Evolutionary conservation across 2,888 invertebrate species (phyloP).

Genomic region (Eutolmus rufibarbis): DNA sequence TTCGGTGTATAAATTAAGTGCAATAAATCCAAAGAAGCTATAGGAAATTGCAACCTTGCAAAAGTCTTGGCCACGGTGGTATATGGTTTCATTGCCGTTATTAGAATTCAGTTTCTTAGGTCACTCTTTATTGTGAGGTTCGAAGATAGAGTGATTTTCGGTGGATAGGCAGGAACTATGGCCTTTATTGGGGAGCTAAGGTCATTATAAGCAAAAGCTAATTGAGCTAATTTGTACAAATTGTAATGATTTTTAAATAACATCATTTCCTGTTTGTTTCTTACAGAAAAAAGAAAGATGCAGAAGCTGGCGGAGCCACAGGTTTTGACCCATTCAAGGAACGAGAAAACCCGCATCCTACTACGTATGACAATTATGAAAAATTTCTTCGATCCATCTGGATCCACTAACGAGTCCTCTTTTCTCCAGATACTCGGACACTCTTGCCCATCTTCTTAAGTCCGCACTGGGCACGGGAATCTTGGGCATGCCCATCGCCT

Average conservation of each 20-base stretch:
- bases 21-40: neutral
- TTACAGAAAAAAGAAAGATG: conserved; percentile 64
- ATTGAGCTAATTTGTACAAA: neutral
- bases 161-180: neutral
- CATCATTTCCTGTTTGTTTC: conserved; percentile 26
- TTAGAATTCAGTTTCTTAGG: neutral
- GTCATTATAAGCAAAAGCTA: neutral
- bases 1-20: neutral
- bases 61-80: neutral
- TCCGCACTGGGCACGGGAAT: conserved; percentile 97
- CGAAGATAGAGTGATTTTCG: neutral
- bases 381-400: neutral
- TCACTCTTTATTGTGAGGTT: neutral
- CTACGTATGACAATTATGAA: conserved; percentile 73
- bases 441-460: conserved; percentile 91
- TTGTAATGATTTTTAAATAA: neutral
- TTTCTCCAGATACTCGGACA: conserved; percentile 81
- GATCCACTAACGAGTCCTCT: neutral
- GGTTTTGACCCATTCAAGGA: conserved; percentile 79
- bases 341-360: conserved; percentile 76
- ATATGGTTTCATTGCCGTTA: neutral
- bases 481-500: conserved; percentile 91
- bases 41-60: conserved; percentile 11
- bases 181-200: neutral
- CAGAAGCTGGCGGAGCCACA: conserved; percentile 66